Conservation (phyloP, 2,888 invertebrate species). For the Mylabris sibirica region DNA sequence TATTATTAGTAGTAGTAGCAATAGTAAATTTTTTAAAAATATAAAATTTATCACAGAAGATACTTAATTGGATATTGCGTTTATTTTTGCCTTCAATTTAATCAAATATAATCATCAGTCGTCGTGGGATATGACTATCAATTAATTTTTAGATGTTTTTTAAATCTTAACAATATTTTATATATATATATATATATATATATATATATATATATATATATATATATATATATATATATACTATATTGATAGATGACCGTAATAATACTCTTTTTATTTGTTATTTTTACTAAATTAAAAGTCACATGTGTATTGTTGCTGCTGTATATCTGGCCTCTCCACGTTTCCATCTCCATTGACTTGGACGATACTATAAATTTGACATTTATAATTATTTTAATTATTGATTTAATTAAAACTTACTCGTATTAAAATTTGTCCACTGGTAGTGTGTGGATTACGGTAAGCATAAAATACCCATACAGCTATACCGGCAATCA, state of each 20-base stretch:
- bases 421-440: conserved; percentile 96
- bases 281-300: background rate
- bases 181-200: no score
- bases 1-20: background rate
- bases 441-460: conserved; percentile 94
- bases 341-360: conserved; percentile 90
- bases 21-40: background rate
- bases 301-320: conserved; percentile 93
- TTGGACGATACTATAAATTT: conserved; percentile 85
- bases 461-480: conserved; percentile 96
- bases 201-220: no score
- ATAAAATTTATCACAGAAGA: conserved; percentile 15
- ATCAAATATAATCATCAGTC: background rate
- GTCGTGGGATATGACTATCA: background rate
- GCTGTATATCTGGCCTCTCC: conserved; percentile 94
- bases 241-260: background rate
- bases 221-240: no score
- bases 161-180: background rate
- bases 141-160: background rate
- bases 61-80: conserved; percentile 7
- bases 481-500: conserved; percentile 72
- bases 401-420: conserved; percentile 48
- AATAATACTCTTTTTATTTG: background rate
- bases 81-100: background rate
- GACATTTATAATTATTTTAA: conserved; percentile 16